These are phyloP conservation scores for Abrostola tripartita DNA, from an alignment of 2,888 invertebrate genomes.

Conservation along the genomic window DNA sequence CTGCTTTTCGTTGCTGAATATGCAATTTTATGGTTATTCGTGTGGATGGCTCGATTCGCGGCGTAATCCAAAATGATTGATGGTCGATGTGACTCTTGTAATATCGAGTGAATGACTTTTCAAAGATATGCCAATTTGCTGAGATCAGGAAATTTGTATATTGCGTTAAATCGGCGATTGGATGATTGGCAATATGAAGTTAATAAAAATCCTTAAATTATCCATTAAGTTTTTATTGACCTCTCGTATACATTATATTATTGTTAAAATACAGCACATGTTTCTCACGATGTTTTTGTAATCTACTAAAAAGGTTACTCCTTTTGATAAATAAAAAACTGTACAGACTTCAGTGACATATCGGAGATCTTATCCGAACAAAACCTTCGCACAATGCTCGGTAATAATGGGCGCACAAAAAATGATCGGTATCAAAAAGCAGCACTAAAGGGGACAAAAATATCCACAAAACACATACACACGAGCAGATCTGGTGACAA, in stretches of 20 bases:
- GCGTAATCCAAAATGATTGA: conserved; percentile 79
- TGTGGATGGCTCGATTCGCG: conserved; percentile 76
- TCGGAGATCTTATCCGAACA: conserved; percentile 85
- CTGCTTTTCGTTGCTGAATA: conserved; percentile 74
- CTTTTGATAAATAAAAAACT: conserved; percentile 78
- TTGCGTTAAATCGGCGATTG: conserved; percentile 34
- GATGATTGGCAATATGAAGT: conserved; percentile 23
- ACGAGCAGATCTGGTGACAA: conserved; percentile 73
- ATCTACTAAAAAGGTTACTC: conserved; percentile 79
- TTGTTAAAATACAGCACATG: conserved; percentile 32
- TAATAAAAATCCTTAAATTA: conserved; percentile 13
- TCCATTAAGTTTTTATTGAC: conserved; percentile 46
- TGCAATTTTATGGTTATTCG: conserved; percentile 78
- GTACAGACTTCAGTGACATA: conserved; percentile 84
- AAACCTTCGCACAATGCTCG: conserved; percentile 84
- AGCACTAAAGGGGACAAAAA: conserved; percentile 82
- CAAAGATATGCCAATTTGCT: conserved; percentile 68
- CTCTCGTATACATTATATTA: conserved; percentile 51
- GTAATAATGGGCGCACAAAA: conserved; percentile 85
- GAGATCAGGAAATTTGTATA: conserved; percentile 51
- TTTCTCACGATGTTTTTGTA: conserved; percentile 76
- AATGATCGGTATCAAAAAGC: conserved; percentile 86
- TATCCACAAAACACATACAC: conserved; percentile 76
- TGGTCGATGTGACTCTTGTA: conserved; percentile 69
- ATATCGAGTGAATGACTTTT: conserved; percentile 72